These are phyloP conservation scores for Diachasma alloeum DNA, from an alignment of 1,140 invertebrate genomes.

Conservation along the genomic window DNA sequence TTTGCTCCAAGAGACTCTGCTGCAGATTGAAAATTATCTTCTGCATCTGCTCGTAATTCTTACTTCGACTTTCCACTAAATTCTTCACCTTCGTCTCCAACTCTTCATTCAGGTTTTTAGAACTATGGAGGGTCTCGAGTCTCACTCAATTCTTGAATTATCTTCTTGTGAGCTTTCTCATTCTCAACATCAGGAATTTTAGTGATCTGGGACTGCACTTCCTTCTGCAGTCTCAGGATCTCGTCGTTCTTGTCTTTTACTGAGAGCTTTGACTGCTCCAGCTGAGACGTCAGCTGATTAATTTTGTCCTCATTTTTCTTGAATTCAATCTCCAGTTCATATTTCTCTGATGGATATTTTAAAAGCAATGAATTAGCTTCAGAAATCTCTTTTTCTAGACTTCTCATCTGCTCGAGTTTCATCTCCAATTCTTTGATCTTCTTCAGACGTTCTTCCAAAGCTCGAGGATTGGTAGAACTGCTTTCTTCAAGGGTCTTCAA, in stretches of 20 bases:
- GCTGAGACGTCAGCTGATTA: neutral
- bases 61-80: neutral
- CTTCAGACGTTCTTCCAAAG: neutral
- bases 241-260: conserved; percentile 24
- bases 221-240: conserved; percentile 22
- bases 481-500: neutral
- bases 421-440: conserved; percentile 3
- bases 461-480: neutral
- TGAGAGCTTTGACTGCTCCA: neutral
- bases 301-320: conserved; percentile 10
- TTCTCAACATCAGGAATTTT: neutral
- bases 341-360: conserved; percentile 21
- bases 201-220: neutral
- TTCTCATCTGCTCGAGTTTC: neutral
- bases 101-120: conserved; percentile 5
- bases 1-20: neutral
- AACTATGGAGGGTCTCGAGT: neutral
- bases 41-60: neutral
- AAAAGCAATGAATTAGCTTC: conserved; percentile 13
- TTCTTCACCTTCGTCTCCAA: neutral
- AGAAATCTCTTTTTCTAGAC: conserved; percentile 33
- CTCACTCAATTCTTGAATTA: conserved; percentile 22
- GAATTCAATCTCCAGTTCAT: conserved; percentile 40
- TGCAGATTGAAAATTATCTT: neutral
- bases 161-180: conserved; percentile 26